Conservation (phyloP, 2,888 invertebrate genomes). For the Drosophila fungiperda region DNA sequence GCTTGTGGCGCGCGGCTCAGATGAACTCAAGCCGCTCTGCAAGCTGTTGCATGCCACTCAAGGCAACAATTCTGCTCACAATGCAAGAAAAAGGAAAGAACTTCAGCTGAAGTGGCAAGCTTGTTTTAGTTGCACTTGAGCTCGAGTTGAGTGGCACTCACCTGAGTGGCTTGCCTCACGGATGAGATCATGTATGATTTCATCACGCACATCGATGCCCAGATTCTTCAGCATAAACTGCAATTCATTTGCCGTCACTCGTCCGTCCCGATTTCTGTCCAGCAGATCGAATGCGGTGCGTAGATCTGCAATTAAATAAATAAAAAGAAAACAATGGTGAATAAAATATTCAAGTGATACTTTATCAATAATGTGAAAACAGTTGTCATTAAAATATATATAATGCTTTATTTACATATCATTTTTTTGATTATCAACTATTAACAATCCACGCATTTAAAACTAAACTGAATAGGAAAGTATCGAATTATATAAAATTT, state of each 20-base stretch:
- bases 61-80: slow-evolving; percentile 2
- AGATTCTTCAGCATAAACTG: slow-evolving; percentile 92
- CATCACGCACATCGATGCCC: slow-evolving; percentile 91
- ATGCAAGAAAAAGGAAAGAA: neutral
- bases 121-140: slow-evolving; percentile 14
- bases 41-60: slow-evolving; percentile 53
- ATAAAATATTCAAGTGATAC: neutral
- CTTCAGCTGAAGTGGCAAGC: slow-evolving; percentile 41
- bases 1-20: neutral
- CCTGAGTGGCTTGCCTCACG: slow-evolving; percentile 91
- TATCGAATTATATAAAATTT: too few relatives aligned
- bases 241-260: slow-evolving; percentile 90
- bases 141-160: slow-evolving; percentile 81
- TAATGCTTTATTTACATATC: neutral
- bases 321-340: neutral
- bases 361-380: neutral
- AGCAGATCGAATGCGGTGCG: slow-evolving; percentile 91
- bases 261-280: slow-evolving; percentile 92
- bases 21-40: neutral
- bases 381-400: neutral
- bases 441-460: neutral
- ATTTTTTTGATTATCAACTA: neutral
- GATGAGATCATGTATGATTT: slow-evolving; percentile 90
- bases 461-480: too few relatives aligned
- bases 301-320: slow-evolving; percentile 87